Evolutionary conservation across 2,888 invertebrate genomes (phyloP).

Genomic region (Unio pictorum): DNA sequence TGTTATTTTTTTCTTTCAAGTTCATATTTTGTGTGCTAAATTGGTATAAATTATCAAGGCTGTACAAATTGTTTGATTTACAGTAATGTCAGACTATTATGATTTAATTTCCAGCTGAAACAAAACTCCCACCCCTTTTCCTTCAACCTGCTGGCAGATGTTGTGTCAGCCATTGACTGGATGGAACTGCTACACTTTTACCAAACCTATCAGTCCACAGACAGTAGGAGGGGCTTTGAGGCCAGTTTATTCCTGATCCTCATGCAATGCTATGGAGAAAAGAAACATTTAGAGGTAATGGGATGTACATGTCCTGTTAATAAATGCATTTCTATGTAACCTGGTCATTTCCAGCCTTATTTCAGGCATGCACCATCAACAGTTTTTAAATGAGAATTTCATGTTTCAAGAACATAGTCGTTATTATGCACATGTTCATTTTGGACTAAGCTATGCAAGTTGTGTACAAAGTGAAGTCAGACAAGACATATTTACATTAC

Average conservation of each 20-base stretch:
- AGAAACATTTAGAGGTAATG: slow-evolving; percentile 77
- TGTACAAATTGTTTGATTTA: too few species aligned
- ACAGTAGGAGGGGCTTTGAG: slow-evolving; percentile 75
- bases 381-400: too few species aligned
- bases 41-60: too few species aligned
- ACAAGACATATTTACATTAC: too few species aligned
- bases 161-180: slow-evolving; percentile 82
- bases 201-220: slow-evolving; percentile 72
- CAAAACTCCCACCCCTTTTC: slow-evolving; percentile 32
- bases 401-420: too few species aligned
- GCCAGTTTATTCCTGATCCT: slow-evolving; percentile 80
- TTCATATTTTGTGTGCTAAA: too few species aligned
- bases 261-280: slow-evolving; percentile 82
- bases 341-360: neutral
- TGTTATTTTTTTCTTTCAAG: too few species aligned
- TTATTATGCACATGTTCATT: too few species aligned
- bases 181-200: slow-evolving; percentile 55
- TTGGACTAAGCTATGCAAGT: too few species aligned
- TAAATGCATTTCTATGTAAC: neutral
- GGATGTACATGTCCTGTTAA: neutral
- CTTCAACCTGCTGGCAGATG: slow-evolving; percentile 78
- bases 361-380: neutral
- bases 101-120: slow-evolving; percentile 30
- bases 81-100: too few species aligned
- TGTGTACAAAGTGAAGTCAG: too few species aligned